Evolutionary conservation across 1,140 invertebrate genomes (phyloP).

Genomic region (Brachionus koreanus): DNA sequence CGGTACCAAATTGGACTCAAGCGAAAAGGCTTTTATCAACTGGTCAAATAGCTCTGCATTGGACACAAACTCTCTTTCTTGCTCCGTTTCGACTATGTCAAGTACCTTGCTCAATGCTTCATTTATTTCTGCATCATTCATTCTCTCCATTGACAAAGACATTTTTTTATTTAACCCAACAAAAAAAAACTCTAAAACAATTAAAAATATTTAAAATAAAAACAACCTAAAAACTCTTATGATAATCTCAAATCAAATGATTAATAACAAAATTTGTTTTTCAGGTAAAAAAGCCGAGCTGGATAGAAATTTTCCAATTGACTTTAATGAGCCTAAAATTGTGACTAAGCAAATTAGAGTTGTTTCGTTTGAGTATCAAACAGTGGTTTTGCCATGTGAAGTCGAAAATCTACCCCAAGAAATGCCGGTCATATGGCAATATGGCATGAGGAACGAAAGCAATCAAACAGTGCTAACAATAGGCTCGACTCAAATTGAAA

Average conservation of each 20-base stretch:
- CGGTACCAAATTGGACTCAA: background rate
- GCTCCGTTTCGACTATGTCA: conserved; percentile 4
- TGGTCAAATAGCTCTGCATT: background rate
- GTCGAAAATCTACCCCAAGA: background rate
- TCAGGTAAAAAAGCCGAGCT: background rate
- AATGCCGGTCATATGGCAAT: conserved; percentile 29
- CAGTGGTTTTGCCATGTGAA: conserved; percentile 26
- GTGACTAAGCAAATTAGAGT: background rate
- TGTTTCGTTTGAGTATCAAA: conserved; percentile 12
- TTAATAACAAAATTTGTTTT: background rate
- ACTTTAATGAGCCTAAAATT: background rate
- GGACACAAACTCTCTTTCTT: background rate
- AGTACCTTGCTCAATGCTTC: background rate
- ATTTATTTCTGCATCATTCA: background rate
- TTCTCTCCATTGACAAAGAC: background rate
- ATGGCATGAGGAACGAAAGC: background rate
- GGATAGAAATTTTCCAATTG: background rate
- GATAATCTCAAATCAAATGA: background rate
- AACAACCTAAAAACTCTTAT: background rate
- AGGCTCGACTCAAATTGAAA: conserved; percentile 17
- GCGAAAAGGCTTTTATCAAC: background rate
- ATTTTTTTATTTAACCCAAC: background rate
- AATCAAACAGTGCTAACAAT: conserved; percentile 42
- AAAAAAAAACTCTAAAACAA: background rate
- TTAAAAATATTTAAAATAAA: background rate